Evolutionary conservation across 2,797 vertebrate genomes (phyloP), one percentile per base, ranked within the genome.

Genomic region (Hemibagrus guttatus): DNA sequence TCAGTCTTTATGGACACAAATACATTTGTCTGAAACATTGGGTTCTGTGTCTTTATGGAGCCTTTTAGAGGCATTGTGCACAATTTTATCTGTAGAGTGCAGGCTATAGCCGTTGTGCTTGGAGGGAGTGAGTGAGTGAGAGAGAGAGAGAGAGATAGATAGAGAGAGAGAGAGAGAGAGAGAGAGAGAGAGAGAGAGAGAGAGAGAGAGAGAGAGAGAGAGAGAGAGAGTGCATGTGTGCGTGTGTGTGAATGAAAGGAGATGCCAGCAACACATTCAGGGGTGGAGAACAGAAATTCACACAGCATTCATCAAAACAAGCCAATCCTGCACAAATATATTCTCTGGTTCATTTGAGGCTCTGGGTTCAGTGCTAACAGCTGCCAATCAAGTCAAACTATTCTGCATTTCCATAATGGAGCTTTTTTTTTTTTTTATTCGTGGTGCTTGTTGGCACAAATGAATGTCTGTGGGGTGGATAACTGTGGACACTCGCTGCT

Each of bases 1-100:
- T 92, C 90, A 91, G 91, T 93, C 93, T 95, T 96, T 96, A 95
- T 95, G 93, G 90, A 92, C 95, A 96, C 92, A 94, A 96, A 96
- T 93, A 94, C 94, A 95, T 93, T 93, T 89, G 88, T 89, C 92
- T 89, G 92, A 95, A 92, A 93, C 93, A 94, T 93, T 93, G 94
- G 95, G 93, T 89, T 89, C 86, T 88, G 91, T 90, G 91, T 87
- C 94, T 96, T 93, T 93, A 92, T 91, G 92, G 90, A 89, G 95
- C 90, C 94, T 96, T 96, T 96, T 96, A 96, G 95, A 95, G 91
- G 84, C 90, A 96, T 97, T 97, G 95, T 97, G 95, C 90, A 88
- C 91, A 91, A 92, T 95, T 88, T 90, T 97, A 97, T 97, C 96
- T 96, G 94, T 94, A 93, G 92, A 95, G 94, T 92, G 93, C 94